Conservation (phyloP, 37 sponge, comb jelly and placozoan genomes). For the Agelas oroides region DNA sequence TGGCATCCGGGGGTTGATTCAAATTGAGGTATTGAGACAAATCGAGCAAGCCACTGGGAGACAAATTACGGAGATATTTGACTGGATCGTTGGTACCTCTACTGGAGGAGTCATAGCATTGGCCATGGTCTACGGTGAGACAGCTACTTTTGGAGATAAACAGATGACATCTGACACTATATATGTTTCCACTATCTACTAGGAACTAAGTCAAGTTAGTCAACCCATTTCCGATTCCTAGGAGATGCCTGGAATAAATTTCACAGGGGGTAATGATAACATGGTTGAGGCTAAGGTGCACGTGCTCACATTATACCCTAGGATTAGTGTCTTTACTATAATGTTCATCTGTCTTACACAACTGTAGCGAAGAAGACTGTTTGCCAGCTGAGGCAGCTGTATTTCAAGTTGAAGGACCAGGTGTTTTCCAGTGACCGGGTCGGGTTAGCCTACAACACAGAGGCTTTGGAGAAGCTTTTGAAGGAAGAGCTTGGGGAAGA, state of each 20-base stretch:
- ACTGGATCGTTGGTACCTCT: conserved; percentile 64
- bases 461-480: conserved; percentile 53
- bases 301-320: no score
- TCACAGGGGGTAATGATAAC: no score
- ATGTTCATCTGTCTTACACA: not conserved
- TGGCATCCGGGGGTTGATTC: conserved; percentile 63
- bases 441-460: conserved; percentile 39
- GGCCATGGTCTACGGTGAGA: conserved; percentile 60
- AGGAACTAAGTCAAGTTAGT: no score
- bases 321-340: no score
- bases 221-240: no score
- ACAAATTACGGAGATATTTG: conserved; percentile 54
- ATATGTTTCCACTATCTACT: no score
- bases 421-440: conserved; percentile 36
- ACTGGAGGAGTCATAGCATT: conserved; percentile 66
- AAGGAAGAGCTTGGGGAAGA: conserved; percentile 51
- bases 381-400: conserved; percentile 36
- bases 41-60: conserved; percentile 37
- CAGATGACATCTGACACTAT: no score
- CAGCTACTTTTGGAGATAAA: no score
- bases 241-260: no score
- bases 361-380: conserved; percentile 5
- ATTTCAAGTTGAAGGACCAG: conserved; percentile 52
- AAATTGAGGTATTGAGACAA: conserved; percentile 53
- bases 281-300: not conserved